phyloP scores from a whole-genome alignment of 2,797 vertebrate genomes.

The Helicolenus hilgendorfi region DNA sequence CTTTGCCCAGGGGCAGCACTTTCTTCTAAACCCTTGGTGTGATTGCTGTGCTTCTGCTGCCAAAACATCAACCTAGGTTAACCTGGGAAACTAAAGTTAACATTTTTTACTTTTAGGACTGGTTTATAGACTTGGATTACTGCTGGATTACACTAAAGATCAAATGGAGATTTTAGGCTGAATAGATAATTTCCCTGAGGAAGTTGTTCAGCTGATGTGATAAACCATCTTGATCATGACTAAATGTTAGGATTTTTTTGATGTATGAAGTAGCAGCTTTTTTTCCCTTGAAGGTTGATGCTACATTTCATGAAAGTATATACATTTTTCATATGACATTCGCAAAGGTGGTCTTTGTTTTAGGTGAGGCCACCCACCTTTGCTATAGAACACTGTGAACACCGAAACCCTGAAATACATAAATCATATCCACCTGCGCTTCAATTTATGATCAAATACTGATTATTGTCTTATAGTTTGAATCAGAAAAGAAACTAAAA shows the following conservation, averaged over 20 bases:
- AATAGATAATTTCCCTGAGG: background rate
- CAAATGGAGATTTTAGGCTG: background rate
- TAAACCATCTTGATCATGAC: background rate
- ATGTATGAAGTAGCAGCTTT: background rate
- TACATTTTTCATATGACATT: background rate
- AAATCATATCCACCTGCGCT: background rate
- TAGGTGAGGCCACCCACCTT: background rate
- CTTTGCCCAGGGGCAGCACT: constrained; percentile 32
- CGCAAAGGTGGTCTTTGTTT: background rate
- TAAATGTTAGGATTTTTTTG: background rate
- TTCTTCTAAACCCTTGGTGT: constrained; percentile 4
- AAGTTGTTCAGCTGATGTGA: background rate
- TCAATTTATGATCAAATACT: background rate
- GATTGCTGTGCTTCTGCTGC: constrained; percentile 20
- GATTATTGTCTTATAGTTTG: background rate
- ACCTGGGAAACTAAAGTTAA: constrained; percentile 8
- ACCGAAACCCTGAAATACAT: background rate
- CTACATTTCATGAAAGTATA: background rate
- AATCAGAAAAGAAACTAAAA: background rate
- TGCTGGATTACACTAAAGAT: background rate
- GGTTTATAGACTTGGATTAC: background rate
- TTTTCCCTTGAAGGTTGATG: background rate
- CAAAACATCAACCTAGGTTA: constrained; percentile 7
- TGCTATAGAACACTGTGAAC: background rate
- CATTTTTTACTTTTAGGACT: background rate